phyloP scores from a whole-genome alignment of 2,797 vertebrate genomes.

The Acanthurus lineatus region DNA sequence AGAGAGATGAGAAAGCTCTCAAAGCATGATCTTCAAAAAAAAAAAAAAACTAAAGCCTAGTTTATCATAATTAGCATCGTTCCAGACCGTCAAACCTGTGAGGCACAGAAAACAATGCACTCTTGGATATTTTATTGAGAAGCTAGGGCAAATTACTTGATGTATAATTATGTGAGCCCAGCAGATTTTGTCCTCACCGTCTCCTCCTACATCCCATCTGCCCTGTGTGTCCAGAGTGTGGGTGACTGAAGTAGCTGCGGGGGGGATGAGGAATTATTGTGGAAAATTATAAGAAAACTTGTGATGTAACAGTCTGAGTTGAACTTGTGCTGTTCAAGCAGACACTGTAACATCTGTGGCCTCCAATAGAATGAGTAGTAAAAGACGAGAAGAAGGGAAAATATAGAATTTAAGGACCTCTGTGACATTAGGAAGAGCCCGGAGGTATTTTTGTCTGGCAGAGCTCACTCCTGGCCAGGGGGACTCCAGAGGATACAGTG shows the following conservation, averaged over 20 bases:
- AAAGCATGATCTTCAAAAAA: slow-evolving; percentile 57
- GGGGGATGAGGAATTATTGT: slow-evolving; percentile 68
- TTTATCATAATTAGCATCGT: slow-evolving; percentile 74
- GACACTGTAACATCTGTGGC: slow-evolving; percentile 51
- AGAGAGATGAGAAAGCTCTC: slow-evolving; percentile 49
- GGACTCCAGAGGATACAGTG: slow-evolving; percentile 65
- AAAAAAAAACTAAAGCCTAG: slow-evolving; percentile 36
- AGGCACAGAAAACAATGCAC: slow-evolving; percentile 60
- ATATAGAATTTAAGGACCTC: slow-evolving; percentile 64
- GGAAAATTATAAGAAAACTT: slow-evolving; percentile 75
- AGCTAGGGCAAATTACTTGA: slow-evolving; percentile 69
- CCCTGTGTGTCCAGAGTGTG: slow-evolving; percentile 82
- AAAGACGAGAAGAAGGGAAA: slow-evolving; percentile 48
- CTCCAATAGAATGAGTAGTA: slow-evolving; percentile 38
- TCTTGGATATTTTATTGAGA: slow-evolving; percentile 62
- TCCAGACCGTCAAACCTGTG: slow-evolving; percentile 60
- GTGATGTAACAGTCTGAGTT: slow-evolving; percentile 78
- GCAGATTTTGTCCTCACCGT: slow-evolving; percentile 74
- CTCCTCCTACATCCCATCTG: slow-evolving; percentile 86
- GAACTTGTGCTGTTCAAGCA: slow-evolving; percentile 61
- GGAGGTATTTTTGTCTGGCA: slow-evolving; percentile 72
- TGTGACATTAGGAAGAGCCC: slow-evolving; percentile 66
- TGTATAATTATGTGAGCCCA: slow-evolving; percentile 74
- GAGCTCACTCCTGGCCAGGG: slow-evolving; percentile 57
- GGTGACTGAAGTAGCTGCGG: slow-evolving; percentile 77